These are phyloP conservation scores for Psephotus haematonotus DNA, from an alignment of 2,113 vertebrate species.

Conservation along the genomic window DNA sequence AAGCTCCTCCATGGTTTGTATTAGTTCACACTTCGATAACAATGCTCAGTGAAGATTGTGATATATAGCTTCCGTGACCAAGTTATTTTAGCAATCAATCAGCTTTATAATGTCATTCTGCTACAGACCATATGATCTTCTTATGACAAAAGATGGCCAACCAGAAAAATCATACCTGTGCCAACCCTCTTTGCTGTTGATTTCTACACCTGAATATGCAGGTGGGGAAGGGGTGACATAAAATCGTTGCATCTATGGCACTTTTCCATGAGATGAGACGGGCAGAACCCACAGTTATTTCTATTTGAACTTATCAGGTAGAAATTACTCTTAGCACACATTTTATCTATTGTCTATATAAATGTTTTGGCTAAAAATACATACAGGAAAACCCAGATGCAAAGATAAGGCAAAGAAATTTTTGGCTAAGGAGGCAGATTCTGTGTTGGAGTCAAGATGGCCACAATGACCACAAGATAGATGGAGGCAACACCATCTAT, in stretches of 20 bases:
- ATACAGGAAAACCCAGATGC: not conserved
- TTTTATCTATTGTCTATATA: not conserved
- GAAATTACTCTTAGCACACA: not conserved
- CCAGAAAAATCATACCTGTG: not conserved
- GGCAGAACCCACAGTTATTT: not conserved
- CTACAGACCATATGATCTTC: not conserved
- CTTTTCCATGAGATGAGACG: not conserved
- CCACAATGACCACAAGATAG: not conserved
- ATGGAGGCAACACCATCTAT: not conserved
- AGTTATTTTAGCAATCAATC: not conserved
- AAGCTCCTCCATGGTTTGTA: not conserved
- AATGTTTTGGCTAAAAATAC: not conserved
- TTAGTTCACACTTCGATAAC: not conserved
- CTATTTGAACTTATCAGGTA: not conserved
- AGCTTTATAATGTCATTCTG: not conserved
- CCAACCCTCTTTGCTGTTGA: not conserved
- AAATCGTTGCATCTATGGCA: not conserved
- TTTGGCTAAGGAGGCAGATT: not conserved
- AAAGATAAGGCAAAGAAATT: not conserved
- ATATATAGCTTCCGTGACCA: not conserved
- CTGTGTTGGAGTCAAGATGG: not conserved
- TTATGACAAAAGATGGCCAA: not conserved
- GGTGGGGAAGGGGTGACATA: not conserved
- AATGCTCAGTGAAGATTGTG: not conserved
- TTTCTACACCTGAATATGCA: not conserved